These are phyloP conservation scores for Odocoileus virginianus DNA, from an alignment of 2,113 vertebrate genomes.

Conservation along the genomic window DNA sequence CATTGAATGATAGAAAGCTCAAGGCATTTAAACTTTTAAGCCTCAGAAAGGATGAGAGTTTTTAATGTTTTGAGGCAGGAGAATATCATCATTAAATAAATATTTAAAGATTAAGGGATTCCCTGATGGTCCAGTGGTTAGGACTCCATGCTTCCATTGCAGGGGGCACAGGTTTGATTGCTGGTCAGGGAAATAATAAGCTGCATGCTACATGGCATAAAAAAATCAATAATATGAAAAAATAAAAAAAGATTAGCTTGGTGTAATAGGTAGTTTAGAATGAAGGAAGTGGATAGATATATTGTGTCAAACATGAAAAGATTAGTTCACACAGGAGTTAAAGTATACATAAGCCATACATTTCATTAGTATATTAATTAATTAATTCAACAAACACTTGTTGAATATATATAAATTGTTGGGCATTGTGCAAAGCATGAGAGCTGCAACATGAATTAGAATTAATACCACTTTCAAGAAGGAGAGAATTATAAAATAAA, in stretches of 20 bases:
- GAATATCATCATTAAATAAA: background rate
- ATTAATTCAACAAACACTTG: background rate
- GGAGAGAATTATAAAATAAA: background rate
- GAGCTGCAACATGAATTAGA: background rate
- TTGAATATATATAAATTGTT: background rate
- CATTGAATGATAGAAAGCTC: background rate
- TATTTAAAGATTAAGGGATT: background rate
- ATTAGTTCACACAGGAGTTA: background rate
- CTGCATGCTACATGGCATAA: background rate
- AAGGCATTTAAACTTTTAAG: background rate
- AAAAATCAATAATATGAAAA: background rate
- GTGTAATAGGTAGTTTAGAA: background rate
- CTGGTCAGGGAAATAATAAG: background rate
- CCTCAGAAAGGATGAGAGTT: background rate
- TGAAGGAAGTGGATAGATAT: background rate
- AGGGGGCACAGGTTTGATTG: background rate
- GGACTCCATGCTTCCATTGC: background rate
- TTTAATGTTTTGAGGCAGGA: background rate
- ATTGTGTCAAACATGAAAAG: background rate
- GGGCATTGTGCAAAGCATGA: background rate
- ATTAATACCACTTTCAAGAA: background rate
- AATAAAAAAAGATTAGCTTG: background rate
- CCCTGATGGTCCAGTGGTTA: background rate
- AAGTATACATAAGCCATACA: background rate
- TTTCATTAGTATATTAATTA: background rate